Base-by-base conservation (phyloP, 2,113 vertebrate species). In the Argyrosomus japonicus region DNA sequence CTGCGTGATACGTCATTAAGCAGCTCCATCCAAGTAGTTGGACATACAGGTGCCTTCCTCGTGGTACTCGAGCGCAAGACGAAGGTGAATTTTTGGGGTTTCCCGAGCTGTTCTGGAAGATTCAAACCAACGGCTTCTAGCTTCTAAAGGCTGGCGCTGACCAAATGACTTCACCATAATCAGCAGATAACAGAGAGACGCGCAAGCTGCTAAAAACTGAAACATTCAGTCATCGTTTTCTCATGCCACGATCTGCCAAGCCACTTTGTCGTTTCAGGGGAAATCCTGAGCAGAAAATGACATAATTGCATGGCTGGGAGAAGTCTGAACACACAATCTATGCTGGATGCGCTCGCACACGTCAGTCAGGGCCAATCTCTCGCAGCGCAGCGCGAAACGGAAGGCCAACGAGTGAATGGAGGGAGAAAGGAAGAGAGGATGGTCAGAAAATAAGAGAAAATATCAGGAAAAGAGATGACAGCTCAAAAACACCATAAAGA, bases 201-300 rank as follows among this genome's bases (percentile, higher is more conserved):
- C 47, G 7, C 76, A 53, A 0, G 45, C 67, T 67, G 75, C 79
- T 73, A 53, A 78, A 69, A 85, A 64, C 32, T 45, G 68, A 86
- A 84, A 27, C 50, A 23, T 78, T 82, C 75, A 73, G 65, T 81
- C 86, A 78, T 81, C 61, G 6, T 61, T 58, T 75, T 84, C 82
- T 78, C 73, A 68, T 68, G 45, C 56, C 77, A 25, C 23, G 1
- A 3, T 67, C 70, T 77, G 88, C 90, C 90, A 89, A 88, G 79
- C 79, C 87, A 79, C 85, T 74, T 81, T 83, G 83, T 88, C 84
- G 5, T 84, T 78, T 87, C 72, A 11, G 81, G 85, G 85, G 85
- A 90, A 88, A 90, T 75, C 85, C 85, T 81, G 64, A 89, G 91
- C 83, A 88, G 71, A 88, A 91, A 90, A 89, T 78, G 84, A 90